These are phyloP conservation scores for Tragelaphus buxtoni DNA, from an alignment of 2,113 vertebrate genomes.

Conservation along the genomic window DNA sequence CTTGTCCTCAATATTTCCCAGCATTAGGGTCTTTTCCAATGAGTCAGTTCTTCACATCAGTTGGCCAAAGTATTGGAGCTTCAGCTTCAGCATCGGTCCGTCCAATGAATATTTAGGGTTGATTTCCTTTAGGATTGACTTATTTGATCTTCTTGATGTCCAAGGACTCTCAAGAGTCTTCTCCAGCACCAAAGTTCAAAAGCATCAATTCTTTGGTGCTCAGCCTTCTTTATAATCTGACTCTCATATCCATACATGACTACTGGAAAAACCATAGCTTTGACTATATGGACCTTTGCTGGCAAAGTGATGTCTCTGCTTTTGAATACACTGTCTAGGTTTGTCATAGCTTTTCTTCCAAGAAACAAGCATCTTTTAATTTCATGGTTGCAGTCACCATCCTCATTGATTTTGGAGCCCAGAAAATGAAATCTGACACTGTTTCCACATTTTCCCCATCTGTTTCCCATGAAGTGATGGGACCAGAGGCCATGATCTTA, in stretches of 20 bases:
- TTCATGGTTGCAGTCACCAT: background rate
- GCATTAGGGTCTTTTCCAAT: background rate
- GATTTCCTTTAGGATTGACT: background rate
- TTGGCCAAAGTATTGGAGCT: background rate
- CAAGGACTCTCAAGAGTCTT: background rate
- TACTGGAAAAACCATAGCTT: background rate
- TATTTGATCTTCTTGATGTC: background rate
- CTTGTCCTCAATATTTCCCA: background rate
- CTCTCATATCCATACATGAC: background rate
- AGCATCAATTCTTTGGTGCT: background rate
- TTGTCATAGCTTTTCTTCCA: background rate
- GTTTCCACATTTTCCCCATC: background rate
- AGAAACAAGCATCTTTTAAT: background rate
- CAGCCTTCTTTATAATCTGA: background rate
- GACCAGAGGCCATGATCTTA: background rate
- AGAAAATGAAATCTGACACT: background rate
- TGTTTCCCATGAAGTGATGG: background rate
- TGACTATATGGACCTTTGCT: background rate
- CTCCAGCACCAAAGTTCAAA: background rate
- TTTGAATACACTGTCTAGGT: background rate
- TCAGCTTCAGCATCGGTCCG: background rate
- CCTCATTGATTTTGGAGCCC: background rate
- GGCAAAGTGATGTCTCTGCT: background rate
- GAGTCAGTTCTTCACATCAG: background rate
- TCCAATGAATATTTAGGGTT: background rate